Conservation (phyloP, 2,888 invertebrate species). For the Mamestra brassicae region DNA sequence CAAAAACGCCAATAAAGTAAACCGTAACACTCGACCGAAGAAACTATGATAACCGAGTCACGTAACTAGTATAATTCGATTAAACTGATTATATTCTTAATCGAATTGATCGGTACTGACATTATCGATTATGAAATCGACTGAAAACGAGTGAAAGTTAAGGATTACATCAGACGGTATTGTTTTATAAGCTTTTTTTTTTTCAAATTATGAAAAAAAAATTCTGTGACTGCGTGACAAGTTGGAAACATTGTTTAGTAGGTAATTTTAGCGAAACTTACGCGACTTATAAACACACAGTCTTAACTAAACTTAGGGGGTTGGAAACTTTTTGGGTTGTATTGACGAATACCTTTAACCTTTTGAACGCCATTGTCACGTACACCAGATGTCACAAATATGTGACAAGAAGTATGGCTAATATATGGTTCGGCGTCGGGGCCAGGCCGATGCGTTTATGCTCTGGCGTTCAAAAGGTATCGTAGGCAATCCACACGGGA, state of each 20-base stretch:
- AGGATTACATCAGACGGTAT: slow-evolving; percentile 12
- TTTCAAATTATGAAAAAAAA: too few species aligned
- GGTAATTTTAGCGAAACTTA: not conserved
- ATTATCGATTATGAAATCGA: slow-evolving; percentile 25
- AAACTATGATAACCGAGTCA: slow-evolving; percentile 42
- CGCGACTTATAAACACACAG: not conserved
- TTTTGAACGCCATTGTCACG: too few species aligned
- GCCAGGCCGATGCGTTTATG: too few species aligned
- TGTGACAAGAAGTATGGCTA: too few species aligned
- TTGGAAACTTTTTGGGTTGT: not conserved
- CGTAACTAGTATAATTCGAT: slow-evolving; percentile 52
- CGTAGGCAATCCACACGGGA: too few species aligned
- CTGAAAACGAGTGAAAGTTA: slow-evolving; percentile 39
- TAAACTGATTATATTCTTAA: slow-evolving; percentile 43
- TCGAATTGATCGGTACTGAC: slow-evolving; percentile 31
- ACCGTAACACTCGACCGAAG: slow-evolving; percentile 15
- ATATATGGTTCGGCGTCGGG: too few species aligned
- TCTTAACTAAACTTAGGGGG: not conserved
- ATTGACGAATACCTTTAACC: too few species aligned
- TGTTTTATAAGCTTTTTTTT: not conserved
- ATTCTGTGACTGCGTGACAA: not conserved
- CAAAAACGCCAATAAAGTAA: slow-evolving; percentile 11
- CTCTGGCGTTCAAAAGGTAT: too few species aligned
- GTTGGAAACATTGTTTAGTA: not conserved
- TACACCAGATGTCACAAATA: too few species aligned